Evolutionary conservation across 2,113 vertebrate species (phyloP), one percentile per base, ranked within the genome.

Genomic region (Plectropomus leopardus): DNA sequence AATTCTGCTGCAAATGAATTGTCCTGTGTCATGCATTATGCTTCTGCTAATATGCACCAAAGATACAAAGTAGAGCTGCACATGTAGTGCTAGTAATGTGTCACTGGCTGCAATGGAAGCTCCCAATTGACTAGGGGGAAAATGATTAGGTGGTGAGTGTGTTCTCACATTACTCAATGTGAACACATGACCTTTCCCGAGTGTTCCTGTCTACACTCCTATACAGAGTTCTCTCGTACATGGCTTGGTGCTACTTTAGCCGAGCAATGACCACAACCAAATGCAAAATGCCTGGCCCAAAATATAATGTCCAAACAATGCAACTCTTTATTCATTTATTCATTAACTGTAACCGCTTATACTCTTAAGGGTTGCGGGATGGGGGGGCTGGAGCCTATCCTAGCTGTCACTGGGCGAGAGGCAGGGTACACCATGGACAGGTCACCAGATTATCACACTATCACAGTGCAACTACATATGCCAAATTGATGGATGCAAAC

Each of bases 151-250:
- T 58, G 7, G 44, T 26, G 24, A n/a, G 11, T 26, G 17, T 19
- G 42, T 65, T 59, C 26, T 42, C 44, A 19, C 47, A 61, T 81
- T 61, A 64, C 30, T 76, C 24, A 64, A 1, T 67, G 53, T 40
- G 11, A 54, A 60, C 54, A 61, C 32, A 26, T 72, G 30, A 59
- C 58, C 51, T 84, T 79, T 75, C 32, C 51, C 13, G 34, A 19
- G 21, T 30, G 53, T 57, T 54, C 26, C 10, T 32, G 47, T 61
- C 36, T 32, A 23, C 47, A 36, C 13, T 26, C 26, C 16, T 47
- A 15, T n/a, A 26, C 13, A 10, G 13, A 23, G 1, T 50, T 47
- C 34, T 36, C 34, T 21, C 6, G 42, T 30, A 23, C 3, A 65
- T 5, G 0, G 28, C 7, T 47, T 13, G 10, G 7, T 7, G 24